A percentile compares a stretch with the other conserved stretches of the same genome.
These are phyloP conservation scores for Oreochromis aureus DNA, from an alignment of 2,113 vertebrate genomes.

Conservation along the genomic window DNA sequence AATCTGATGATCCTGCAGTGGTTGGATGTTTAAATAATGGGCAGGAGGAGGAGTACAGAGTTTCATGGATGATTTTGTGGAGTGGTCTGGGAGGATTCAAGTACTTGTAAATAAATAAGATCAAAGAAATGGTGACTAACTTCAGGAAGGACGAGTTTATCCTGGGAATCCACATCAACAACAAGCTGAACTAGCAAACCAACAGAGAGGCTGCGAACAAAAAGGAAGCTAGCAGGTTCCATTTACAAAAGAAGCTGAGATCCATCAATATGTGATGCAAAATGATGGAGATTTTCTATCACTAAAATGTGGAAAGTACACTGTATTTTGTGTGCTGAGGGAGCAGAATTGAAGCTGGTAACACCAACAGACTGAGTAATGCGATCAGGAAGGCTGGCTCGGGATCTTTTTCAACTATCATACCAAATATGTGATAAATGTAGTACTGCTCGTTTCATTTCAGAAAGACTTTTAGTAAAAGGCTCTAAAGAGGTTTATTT, in stretches of 20 bases:
- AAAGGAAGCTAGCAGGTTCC: background rate
- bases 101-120: background rate
- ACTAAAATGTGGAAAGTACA: background rate
- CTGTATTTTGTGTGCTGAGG: background rate
- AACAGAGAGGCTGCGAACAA: background rate
- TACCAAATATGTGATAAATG: background rate
- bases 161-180: background rate
- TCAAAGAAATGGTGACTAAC: background rate
- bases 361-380: background rate
- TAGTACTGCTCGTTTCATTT: background rate
- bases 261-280: background rate
- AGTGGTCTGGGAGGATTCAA: background rate
- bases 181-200: background rate
- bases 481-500: background rate
- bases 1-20: background rate
- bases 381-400: background rate
- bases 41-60: background rate
- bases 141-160: background rate
- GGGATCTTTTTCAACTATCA: background rate
- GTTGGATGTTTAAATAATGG: background rate
- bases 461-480: background rate
- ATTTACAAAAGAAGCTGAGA: background rate
- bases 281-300: background rate
- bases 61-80: background rate
- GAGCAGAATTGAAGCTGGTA: background rate